These are phyloP conservation scores for Pogonocichla stellata DNA, from an alignment of 2,113 vertebrate species.

Conservation along the genomic window DNA sequence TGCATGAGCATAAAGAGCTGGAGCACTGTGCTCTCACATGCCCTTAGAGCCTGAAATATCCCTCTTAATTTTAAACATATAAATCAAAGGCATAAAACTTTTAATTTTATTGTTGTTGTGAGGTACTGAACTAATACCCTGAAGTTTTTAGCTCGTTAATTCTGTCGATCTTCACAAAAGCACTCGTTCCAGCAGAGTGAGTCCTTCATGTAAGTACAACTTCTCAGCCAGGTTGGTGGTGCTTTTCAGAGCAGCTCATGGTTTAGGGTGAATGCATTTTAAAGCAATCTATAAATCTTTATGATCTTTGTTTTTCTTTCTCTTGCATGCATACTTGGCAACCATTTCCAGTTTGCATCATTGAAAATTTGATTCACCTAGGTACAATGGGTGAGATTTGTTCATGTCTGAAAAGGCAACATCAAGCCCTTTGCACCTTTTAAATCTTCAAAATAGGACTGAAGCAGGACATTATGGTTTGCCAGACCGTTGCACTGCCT, in stretches of 20 bases:
- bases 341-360: slow-evolving; percentile 45
- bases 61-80: not conserved
- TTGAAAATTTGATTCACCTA: slow-evolving; percentile 22
- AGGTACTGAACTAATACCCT: slow-evolving; percentile 16
- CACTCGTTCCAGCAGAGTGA: not conserved
- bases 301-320: slow-evolving; percentile 61
- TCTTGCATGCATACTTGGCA: slow-evolving; percentile 33
- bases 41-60: not conserved
- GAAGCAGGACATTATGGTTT: not conserved
- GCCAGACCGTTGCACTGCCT: not conserved
- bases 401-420: slow-evolving; percentile 42
- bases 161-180: slow-evolving; percentile 31
- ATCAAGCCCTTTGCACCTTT: slow-evolving; percentile 41
- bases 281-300: slow-evolving; percentile 66
- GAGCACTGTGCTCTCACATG: not conserved
- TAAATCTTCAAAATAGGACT: slow-evolving; percentile 47
- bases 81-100: not conserved
- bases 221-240: not conserved
- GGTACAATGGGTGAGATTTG: slow-evolving; percentile 27
- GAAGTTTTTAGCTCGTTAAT: slow-evolving; percentile 44
- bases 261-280: slow-evolving; percentile 56
- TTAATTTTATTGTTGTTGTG: not conserved
- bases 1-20: not conserved
- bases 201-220: not conserved
- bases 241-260: slow-evolving; percentile 14